Evolutionary conservation across 2,888 invertebrate genomes (phyloP).

Genomic region (Cataglyphis livida): DNA sequence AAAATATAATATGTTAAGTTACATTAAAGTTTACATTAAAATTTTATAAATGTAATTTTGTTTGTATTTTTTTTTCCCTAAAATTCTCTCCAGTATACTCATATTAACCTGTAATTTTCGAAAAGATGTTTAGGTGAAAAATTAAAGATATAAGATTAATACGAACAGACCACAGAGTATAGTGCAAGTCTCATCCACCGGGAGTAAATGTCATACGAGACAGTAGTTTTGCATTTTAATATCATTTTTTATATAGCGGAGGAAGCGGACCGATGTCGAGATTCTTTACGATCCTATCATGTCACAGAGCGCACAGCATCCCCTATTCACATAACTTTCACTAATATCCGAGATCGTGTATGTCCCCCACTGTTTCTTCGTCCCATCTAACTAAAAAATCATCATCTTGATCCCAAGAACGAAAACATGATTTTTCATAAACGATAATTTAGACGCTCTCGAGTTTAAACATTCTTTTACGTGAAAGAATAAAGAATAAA

Average conservation of each 20-base stretch:
- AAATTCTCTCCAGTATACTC: not conserved
- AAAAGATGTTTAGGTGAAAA: not conserved
- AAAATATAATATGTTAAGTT: too few species aligned
- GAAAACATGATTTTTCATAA: slow-evolving; percentile 16
- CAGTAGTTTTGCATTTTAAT: slow-evolving; percentile 49
- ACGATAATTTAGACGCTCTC: not conserved
- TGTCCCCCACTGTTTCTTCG: slow-evolving; percentile 70
- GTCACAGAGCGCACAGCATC: slow-evolving; percentile 62
- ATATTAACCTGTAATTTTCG: slow-evolving; percentile 2
- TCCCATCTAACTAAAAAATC: slow-evolving; percentile 55
- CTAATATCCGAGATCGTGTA: slow-evolving; percentile 63
- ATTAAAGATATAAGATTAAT: slow-evolving; percentile 23
- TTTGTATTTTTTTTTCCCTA: not conserved
- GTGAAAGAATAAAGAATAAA: not conserved
- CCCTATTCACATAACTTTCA: slow-evolving; percentile 66
- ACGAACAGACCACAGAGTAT: not conserved
- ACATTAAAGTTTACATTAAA: too few species aligned
- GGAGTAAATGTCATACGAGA: slow-evolving; percentile 44
- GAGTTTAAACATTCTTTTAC: not conserved
- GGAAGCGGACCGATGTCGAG: slow-evolving; percentile 13
- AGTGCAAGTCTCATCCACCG: not conserved
- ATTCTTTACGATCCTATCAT: slow-evolving; percentile 46
- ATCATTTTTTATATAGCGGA: slow-evolving; percentile 20
- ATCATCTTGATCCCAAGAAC: slow-evolving; percentile 43
- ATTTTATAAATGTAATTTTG: not conserved